phyloP scores from a whole-genome alignment of 2,113 vertebrate species.

The Anas platyrhynchos region DNA sequence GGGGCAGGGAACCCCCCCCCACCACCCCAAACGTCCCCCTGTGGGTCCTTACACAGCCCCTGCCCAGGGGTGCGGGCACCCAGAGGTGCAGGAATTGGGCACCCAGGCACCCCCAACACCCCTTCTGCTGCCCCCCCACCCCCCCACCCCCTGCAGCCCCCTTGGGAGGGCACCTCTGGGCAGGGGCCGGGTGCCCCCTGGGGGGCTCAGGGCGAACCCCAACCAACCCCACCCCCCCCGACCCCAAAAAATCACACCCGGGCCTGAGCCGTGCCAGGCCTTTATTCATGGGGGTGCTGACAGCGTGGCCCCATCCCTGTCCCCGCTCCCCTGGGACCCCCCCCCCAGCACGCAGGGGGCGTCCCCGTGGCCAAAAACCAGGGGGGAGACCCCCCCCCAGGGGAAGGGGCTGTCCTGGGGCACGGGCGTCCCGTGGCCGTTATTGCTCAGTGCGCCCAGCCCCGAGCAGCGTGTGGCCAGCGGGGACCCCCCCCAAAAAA shows the following conservation, averaged over 20 bases:
- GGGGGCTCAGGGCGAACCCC: no score
- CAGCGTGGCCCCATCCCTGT: neutral
- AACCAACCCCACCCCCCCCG: no score
- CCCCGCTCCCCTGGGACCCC: neutral
- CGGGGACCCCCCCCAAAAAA: neutral
- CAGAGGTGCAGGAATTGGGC: no score
- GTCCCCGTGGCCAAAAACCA: neutral
- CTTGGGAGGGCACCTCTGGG: no score
- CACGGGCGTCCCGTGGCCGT: neutral
- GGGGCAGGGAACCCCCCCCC: neutral
- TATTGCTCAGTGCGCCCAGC: neutral
- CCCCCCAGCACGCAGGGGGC: no score
- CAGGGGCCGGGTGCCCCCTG: no score
- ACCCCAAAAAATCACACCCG: neutral
- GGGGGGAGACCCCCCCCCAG: neutral
- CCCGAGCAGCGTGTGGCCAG: neutral
- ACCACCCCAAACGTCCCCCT: no score
- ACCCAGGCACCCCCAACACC: no score
- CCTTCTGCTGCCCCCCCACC: neutral
- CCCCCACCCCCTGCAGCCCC: no score
- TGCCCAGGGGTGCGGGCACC: neutral
- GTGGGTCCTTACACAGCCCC: rapidly evolving
- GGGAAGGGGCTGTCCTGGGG: neutral
- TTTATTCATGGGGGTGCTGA: neutral
- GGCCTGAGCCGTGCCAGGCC: neutral